These are phyloP conservation scores for Ophthalmolycus amberensis DNA, from an alignment of 2,113 vertebrate species.

Conservation along the genomic window DNA sequence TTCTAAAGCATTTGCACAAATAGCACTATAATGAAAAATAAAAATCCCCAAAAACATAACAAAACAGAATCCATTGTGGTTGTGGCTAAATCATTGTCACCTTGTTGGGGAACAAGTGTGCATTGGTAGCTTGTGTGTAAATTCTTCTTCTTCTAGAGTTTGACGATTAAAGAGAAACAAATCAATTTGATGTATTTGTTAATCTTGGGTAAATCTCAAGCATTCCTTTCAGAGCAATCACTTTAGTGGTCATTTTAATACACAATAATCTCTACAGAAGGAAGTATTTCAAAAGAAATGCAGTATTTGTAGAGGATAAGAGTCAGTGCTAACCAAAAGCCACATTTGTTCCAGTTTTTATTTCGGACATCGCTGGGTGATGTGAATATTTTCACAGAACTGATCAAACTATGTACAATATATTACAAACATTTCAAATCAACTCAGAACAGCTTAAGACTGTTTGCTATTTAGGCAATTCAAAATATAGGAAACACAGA, in stretches of 20 bases:
- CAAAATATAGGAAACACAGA: slow-evolving; percentile 37
- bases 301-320: neutral
- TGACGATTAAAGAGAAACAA: neutral
- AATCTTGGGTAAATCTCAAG: neutral
- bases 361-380: slow-evolving; percentile 7
- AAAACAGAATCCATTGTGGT: slow-evolving; percentile 31
- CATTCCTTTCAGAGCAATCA: slow-evolving; percentile 2
- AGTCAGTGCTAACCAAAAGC: slow-evolving; percentile 17
- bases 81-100: slow-evolving; percentile 41
- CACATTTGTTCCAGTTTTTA: slow-evolving; percentile 1
- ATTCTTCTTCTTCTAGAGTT: neutral
- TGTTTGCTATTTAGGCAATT: slow-evolving; percentile 41
- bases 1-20: slow-evolving; percentile 73
- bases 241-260: slow-evolving; percentile 33
- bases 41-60: slow-evolving; percentile 16
- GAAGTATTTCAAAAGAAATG: neutral
- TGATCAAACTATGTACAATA: slow-evolving; percentile 70
- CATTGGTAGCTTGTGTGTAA: neutral
- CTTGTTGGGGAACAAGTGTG: slow-evolving; percentile 36
- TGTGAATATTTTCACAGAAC: slow-evolving; percentile 55
- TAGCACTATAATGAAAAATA: slow-evolving; percentile 47
- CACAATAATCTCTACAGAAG: neutral
- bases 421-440: slow-evolving; percentile 65
- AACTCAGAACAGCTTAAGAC: slow-evolving; percentile 69
- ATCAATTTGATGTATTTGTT: neutral